Evolutionary conservation across 30 jellyfish, hydroid and myxozoan species (phyloP).

Genomic region (Aurelia aurita): DNA sequence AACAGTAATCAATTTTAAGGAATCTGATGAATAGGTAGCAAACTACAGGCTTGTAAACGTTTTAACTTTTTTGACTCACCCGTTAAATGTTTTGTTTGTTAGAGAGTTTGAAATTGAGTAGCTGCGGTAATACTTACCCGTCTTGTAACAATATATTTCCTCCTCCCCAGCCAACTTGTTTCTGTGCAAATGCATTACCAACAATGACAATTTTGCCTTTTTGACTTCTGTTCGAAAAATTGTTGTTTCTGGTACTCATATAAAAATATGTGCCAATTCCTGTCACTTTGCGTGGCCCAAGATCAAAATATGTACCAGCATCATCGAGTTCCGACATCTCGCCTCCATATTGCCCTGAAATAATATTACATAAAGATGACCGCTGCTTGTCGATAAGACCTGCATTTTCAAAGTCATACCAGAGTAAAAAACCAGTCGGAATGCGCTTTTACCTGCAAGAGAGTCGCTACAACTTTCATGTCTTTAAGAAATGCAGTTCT

Average conservation of each 20-base stretch:
- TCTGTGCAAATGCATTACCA: constrained; percentile 47
- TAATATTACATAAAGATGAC: neutral
- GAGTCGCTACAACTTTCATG: no score
- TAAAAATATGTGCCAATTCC: constrained; percentile 82
- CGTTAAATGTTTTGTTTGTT: no score
- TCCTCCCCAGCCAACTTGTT: constrained; percentile 88
- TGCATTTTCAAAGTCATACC: no score
- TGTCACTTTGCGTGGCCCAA: constrained; percentile 91
- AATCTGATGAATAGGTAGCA: no score
- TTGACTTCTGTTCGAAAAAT: constrained; percentile 92
- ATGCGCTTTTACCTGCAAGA: no score
- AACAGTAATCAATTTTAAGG: no score
- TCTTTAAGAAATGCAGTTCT: no score
- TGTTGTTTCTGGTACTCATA: constrained; percentile 93
- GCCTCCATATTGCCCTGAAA: constrained; percentile 87
- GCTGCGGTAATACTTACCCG: constrained; percentile 37
- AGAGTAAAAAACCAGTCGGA: no score
- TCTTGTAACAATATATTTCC: constrained; percentile 68
- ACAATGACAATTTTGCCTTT: constrained; percentile 84
- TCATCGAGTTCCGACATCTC: constrained; percentile 94
- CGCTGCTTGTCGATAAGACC: neutral
- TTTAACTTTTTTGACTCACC: no score
- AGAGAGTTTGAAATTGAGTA: no score
- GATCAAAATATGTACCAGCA: constrained; percentile 95
- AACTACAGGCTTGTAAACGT: no score